Evolutionary conservation across 2,888 invertebrate species (phyloP).

Genomic region (Philaethria dido): DNA sequence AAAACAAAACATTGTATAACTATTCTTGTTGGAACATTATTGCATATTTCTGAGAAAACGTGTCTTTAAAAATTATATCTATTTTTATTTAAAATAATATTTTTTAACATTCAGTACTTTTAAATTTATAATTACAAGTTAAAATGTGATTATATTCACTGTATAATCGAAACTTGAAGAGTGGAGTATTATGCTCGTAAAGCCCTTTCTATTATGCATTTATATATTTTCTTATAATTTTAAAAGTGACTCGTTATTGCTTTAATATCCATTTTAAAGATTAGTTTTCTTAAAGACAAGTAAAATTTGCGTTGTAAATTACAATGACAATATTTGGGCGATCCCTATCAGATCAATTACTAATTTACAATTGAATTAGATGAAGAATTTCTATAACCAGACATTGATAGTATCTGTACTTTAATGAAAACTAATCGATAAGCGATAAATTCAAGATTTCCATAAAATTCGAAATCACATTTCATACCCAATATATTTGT

Average conservation of each 20-base stretch:
- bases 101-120: constrained; percentile 46
- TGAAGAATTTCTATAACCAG: constrained; percentile 23
- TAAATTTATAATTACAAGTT: constrained; percentile 43
- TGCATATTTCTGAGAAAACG: constrained; percentile 34
- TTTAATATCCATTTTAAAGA: constrained; percentile 48
- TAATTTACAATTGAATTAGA: constrained; percentile 25
- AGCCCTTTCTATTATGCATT: constrained; percentile 49
- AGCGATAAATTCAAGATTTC: constrained; percentile 48
- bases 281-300: constrained; percentile 56
- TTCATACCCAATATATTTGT: constrained; percentile 69
- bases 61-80: constrained; percentile 40
- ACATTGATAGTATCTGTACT: constrained; percentile 44
- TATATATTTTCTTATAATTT: constrained; percentile 43
- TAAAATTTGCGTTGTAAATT: constrained; percentile 11
- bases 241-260: constrained; percentile 45
- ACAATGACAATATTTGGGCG: constrained; percentile 14
- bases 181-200: constrained; percentile 47
- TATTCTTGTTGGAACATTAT: constrained; percentile 35
- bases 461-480: constrained; percentile 62
- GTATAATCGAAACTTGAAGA: constrained; percentile 43
- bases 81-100: constrained; percentile 44
- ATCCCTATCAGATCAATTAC: constrained; percentile 19
- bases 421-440: constrained; percentile 56
- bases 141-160: constrained; percentile 47
- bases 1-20: constrained; percentile 34